Conservation (phyloP, 2,113 vertebrate species). For the Bombycilla garrulus region DNA sequence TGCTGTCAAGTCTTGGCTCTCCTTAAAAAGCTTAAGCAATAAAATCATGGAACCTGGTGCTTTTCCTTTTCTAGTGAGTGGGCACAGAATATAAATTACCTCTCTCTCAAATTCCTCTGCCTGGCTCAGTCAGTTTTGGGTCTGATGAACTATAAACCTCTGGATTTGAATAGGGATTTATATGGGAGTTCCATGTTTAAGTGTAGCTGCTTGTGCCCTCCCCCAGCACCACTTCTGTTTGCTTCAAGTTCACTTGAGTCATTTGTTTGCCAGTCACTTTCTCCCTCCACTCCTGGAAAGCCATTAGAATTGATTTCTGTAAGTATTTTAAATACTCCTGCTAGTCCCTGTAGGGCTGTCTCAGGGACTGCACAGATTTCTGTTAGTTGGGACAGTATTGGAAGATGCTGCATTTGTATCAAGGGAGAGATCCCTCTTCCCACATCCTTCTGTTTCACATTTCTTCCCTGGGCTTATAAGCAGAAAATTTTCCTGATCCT, state of each 20-base stretch:
- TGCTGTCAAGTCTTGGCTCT: background rate
- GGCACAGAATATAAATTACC: background rate
- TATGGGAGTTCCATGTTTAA: background rate
- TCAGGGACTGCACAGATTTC: background rate
- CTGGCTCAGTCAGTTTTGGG: background rate
- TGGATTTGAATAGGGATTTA: background rate
- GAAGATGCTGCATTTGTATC: background rate
- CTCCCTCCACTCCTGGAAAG: background rate
- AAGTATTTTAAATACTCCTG: slow-evolving; percentile 29
- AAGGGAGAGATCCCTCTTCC: background rate
- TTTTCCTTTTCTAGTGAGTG: background rate
- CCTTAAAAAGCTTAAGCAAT: background rate
- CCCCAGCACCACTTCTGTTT: background rate
- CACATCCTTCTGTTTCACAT: background rate
- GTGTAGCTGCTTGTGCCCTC: background rate
- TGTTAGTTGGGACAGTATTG: background rate
- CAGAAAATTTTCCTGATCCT: background rate
- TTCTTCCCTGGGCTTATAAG: background rate
- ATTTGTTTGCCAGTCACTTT: background rate
- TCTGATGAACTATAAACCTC: background rate
- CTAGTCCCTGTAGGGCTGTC: background rate
- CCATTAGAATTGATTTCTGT: slow-evolving; percentile 12
- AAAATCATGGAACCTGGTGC: background rate
- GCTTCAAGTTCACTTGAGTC: background rate
- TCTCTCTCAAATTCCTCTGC: background rate